Conservation (phyloP, 2,113 vertebrate genomes). For the Fregata magnificens region DNA sequence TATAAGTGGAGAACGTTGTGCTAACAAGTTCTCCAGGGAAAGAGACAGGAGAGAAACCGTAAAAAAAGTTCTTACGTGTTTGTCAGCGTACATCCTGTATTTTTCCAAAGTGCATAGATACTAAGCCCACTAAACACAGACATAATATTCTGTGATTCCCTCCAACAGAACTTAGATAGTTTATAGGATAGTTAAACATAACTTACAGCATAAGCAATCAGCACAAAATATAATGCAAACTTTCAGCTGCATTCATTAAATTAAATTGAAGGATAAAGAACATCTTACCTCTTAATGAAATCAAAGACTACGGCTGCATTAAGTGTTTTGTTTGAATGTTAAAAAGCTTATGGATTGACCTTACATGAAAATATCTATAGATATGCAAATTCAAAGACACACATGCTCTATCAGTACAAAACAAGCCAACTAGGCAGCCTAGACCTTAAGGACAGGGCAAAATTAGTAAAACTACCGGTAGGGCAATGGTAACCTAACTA, state of each 20-base stretch:
- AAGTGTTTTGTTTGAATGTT: neutral
- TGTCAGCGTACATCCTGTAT: neutral
- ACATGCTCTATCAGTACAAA: neutral
- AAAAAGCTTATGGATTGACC: neutral
- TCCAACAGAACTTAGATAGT: neutral
- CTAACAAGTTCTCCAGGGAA: neutral
- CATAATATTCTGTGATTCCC: neutral
- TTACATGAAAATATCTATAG: neutral
- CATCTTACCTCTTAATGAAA: neutral
- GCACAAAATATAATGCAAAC: neutral
- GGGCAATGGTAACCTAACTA: neutral
- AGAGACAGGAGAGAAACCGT: neutral
- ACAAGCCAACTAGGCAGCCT: neutral
- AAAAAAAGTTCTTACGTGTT: neutral
- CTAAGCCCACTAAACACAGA: neutral
- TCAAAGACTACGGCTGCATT: neutral
- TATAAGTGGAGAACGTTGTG: neutral
- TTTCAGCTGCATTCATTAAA: neutral
- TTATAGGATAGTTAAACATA: neutral
- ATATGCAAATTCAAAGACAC: neutral
- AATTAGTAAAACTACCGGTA: neutral
- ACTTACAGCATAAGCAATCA: neutral
- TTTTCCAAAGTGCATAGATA: neutral
- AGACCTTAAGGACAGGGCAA: neutral
- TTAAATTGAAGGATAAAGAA: neutral